Evolutionary conservation across 2,797 vertebrate genomes (phyloP).

Genomic region (Cryptoblepharus egeriae): DNA sequence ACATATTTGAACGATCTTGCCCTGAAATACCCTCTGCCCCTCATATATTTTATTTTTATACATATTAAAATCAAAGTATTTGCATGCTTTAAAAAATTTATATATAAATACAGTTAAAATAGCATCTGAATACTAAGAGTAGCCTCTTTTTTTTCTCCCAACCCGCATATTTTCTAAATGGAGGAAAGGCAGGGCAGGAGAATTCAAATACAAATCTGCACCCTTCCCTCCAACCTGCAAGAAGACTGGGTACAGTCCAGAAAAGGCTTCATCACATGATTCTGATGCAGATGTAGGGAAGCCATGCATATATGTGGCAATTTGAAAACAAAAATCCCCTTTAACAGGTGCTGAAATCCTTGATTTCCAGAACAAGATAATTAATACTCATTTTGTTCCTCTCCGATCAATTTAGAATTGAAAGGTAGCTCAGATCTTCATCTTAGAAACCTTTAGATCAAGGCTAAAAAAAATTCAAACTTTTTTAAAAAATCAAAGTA

Average conservation of each 20-base stretch:
- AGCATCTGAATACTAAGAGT: background rate
- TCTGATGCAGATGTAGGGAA: too few relatives aligned
- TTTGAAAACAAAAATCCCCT: background rate
- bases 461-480: conserved; percentile 60
- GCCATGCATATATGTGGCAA: background rate
- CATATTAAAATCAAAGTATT: too few relatives aligned
- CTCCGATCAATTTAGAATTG: conserved; percentile 66
- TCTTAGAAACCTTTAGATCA: conserved; percentile 63
- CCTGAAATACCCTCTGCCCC: background rate
- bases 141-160: too few relatives aligned
- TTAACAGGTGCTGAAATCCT: conserved; percentile 27
- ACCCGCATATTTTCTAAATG: background rate
- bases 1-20: background rate
- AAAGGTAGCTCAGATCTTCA: conserved; percentile 67
- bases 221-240: too few relatives aligned
- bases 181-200: background rate
- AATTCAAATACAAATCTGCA: background rate
- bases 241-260: too few relatives aligned
- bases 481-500: conserved; percentile 16
- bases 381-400: conserved; percentile 51
- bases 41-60: too few relatives aligned
- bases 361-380: conserved; percentile 65
- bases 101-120: background rate
- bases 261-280: background rate
- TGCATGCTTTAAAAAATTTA: too few relatives aligned